Evolutionary conservation across 1,140 invertebrate species (phyloP).

Genomic region (Pomacea maculata): DNA sequence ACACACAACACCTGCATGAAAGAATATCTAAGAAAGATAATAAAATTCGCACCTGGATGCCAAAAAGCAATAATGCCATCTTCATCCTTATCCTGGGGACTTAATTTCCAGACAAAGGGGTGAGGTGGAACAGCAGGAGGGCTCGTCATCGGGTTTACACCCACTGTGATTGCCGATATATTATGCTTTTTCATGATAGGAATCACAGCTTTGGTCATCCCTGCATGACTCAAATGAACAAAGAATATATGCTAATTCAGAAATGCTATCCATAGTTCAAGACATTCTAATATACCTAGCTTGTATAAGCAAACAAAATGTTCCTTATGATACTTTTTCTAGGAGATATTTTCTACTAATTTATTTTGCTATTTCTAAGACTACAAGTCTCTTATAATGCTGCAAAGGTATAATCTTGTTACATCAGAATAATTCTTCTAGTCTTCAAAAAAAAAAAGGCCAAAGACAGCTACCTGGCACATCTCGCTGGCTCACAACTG

Average conservation of each 20-base stretch:
- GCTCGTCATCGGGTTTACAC: constrained; percentile 51
- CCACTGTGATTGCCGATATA: constrained; percentile 49
- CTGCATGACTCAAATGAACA: constrained; percentile 22
- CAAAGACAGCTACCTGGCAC: constrained; percentile 44
- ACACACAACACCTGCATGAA: background rate
- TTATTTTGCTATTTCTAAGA: background rate
- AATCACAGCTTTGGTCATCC: constrained; percentile 52
- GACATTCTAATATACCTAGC: background rate
- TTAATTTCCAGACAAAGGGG: constrained; percentile 48
- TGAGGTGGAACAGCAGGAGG: constrained; percentile 51
- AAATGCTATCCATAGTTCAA: background rate
- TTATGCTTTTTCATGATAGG: constrained; percentile 42
- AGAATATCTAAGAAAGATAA: background rate
- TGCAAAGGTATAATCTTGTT: background rate
- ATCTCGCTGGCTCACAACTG: constrained; percentile 51
- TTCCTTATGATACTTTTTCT: background rate
- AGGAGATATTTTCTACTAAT: background rate
- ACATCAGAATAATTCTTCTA: no score
- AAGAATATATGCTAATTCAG: background rate
- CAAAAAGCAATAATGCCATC: constrained; percentile 41
- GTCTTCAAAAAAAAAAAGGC: background rate
- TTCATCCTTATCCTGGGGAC: constrained; percentile 15
- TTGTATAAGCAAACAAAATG: background rate
- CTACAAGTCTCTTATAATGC: background rate
- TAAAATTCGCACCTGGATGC: constrained; percentile 22